Evolutionary conservation across 2,888 invertebrate species (phyloP).

Genomic region (Eupithecia inturbata): DNA sequence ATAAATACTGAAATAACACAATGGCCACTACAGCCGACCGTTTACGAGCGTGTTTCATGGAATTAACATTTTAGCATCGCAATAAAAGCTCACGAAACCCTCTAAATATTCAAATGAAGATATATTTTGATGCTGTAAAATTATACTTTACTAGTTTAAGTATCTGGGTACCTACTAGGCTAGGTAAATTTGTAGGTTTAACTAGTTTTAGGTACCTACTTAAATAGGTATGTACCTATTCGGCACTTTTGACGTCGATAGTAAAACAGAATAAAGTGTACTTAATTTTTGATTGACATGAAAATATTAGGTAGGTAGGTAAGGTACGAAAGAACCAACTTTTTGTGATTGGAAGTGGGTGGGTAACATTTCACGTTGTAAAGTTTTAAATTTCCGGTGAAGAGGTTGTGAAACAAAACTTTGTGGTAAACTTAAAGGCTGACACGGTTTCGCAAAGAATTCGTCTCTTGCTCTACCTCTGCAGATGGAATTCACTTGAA

Average conservation of each 20-base stretch:
- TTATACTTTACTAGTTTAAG: slow-evolving; percentile 36
- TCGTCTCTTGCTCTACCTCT: no score
- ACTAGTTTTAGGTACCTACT: neutral
- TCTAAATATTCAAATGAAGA: slow-evolving; percentile 62
- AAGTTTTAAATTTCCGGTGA: no score
- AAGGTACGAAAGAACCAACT: neutral
- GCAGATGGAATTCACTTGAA: no score
- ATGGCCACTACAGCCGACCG: slow-evolving; percentile 61
- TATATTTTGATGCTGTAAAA: slow-evolving; percentile 54
- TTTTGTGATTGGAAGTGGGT: no score
- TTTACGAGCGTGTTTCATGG: slow-evolving; percentile 72
- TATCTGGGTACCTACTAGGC: neutral
- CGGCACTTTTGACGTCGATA: neutral
- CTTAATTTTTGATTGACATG: neutral
- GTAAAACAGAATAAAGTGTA: no score
- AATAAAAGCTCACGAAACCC: slow-evolving; percentile 69
- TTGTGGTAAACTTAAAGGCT: no score
- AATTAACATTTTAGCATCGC: slow-evolving; percentile 72
- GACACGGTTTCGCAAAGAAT: no score
- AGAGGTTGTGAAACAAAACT: no score
- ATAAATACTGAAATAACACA: slow-evolving; percentile 63
- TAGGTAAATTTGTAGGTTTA: neutral
- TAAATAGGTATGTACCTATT: neutral
- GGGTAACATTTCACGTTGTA: no score
- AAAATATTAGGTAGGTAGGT: neutral